A percentile compares a stretch with the other conserved stretches of the same genome.
Conservation (phyloP, 2,113 vertebrate species). For the Nansenia antarctica region DNA sequence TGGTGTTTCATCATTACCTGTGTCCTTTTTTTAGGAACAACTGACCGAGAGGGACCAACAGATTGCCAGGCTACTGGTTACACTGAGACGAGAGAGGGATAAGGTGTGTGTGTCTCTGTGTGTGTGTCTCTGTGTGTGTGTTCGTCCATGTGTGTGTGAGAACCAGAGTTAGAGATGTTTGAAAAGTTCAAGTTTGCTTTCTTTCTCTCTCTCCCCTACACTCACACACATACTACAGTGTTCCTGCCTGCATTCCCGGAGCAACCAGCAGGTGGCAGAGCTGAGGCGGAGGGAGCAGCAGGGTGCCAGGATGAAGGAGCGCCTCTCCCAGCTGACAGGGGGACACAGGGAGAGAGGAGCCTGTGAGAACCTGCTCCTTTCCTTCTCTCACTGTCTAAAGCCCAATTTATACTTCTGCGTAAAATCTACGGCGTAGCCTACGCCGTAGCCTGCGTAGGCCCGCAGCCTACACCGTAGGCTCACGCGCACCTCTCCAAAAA, state of each 20-base stretch:
- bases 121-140: accelerated
- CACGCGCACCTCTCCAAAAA: too few relatives aligned
- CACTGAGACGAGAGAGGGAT: constrained; percentile 56
- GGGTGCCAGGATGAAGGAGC: constrained; percentile 59
- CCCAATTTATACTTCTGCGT: too few relatives aligned
- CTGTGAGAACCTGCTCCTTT: constrained; percentile 41
- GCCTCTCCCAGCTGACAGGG: constrained; percentile 55
- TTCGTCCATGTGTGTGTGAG: not conserved
- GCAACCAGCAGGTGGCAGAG: constrained; percentile 65
- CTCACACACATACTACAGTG: constrained; percentile 31
- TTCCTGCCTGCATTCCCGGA: constrained; percentile 55
- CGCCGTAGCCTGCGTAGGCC: too few relatives aligned
- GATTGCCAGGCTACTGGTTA: constrained; percentile 60
- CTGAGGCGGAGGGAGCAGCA: constrained; percentile 64
- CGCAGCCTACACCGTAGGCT: too few relatives aligned
- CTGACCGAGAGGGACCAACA: constrained; percentile 63
- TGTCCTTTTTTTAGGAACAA: constrained; percentile 58
- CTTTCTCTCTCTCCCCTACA: not conserved
- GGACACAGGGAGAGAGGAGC: constrained; percentile 46
- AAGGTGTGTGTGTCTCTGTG: constrained; percentile 44
- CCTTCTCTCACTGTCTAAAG: not conserved
- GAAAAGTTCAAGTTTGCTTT: not conserved
- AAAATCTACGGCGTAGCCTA: too few relatives aligned
- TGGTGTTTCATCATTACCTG: not conserved
- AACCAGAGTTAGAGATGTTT: not conserved